Evolutionary conservation across 2,888 invertebrate genomes (phyloP).

Genomic region (Leptopilina drosophilae): DNA sequence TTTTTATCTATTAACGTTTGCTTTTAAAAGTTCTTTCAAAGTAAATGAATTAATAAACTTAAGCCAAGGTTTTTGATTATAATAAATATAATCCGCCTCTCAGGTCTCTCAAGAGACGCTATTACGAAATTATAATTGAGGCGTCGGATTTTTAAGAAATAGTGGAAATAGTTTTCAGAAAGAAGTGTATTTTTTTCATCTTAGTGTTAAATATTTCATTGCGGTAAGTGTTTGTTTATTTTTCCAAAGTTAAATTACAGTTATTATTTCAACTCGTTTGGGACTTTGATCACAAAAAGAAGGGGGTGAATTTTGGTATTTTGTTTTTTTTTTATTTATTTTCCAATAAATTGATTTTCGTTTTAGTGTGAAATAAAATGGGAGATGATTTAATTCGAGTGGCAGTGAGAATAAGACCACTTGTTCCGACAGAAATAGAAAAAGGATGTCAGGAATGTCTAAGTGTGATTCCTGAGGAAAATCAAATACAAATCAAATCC

Average conservation of each 20-base stretch:
- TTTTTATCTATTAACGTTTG: background rate
- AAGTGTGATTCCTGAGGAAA: slow-evolving; percentile 81
- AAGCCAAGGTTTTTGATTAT: background rate
- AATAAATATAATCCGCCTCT: background rate
- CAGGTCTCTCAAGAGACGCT: background rate
- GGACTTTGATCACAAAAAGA: no score
- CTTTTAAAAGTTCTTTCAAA: background rate
- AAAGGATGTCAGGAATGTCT: slow-evolving; percentile 88
- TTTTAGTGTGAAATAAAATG: slow-evolving; percentile 62
- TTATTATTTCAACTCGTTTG: no score
- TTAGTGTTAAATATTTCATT: background rate
- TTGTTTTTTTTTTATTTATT: no score
- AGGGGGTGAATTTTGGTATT: no score
- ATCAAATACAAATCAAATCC: slow-evolving; percentile 84
- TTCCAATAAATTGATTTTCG: background rate
- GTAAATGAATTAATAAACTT: no score
- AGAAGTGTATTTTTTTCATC: background rate
- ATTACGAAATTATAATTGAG: background rate
- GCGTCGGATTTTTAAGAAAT: background rate
- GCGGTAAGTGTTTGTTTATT: background rate
- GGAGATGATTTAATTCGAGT: slow-evolving; percentile 82
- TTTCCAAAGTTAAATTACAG: background rate
- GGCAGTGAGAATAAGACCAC: slow-evolving; percentile 89
- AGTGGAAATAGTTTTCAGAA: no score
- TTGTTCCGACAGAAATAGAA: slow-evolving; percentile 84